Base-by-base conservation (phyloP, 2,113 vertebrate genomes). In the Prochilodus magdalenae region DNA sequence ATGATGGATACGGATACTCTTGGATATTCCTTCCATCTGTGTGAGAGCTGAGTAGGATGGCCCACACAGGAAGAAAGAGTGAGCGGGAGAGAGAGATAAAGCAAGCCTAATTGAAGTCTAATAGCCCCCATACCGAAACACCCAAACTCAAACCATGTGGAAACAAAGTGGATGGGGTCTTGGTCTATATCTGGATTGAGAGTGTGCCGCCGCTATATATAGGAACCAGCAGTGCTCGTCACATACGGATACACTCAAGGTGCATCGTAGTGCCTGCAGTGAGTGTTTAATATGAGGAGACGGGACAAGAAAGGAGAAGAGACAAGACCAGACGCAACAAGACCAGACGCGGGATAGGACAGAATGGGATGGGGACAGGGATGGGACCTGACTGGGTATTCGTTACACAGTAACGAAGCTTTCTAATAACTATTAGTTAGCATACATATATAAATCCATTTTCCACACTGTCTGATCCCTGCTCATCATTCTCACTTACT, bases 181-280 rank as follows among this genome's bases (percentile, higher is more conserved):
- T 49, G 49, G 27, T 26, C 55, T 69, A 73, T 77, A 85, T 73
- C 73, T 69, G 55, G 60, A 85, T 65, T 55, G 65, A 18, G 26
- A 65, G 59, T 47, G 55, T 44, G 63, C 65, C 24, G 40, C 73
- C 11, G 22, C 30, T 66, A 26, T 30, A 29, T 53, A 29, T 60
- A 20, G 74, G 27, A 74, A 66, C 27, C 49, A 73, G n/a, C 51
- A 44, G 60, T 59, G 13, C 55, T 29, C 14, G 14, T 63, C 79
- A 73, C 70, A 63, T 26, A 55, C 29, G 5, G 13, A 30, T 59
- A 24, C 72, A 73, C 80, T 75, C 40, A 69, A 4, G 6, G 18
- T 24, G 62, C n/a, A 75, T 59, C n/a, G 18, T 12, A 20, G 16
- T 3, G 15, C 29, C 14, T 66, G 55, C 55, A 57, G 55, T 20